phyloP scores from a whole-genome alignment of 2,113 vertebrate genomes.

The Strigops habroptila region DNA sequence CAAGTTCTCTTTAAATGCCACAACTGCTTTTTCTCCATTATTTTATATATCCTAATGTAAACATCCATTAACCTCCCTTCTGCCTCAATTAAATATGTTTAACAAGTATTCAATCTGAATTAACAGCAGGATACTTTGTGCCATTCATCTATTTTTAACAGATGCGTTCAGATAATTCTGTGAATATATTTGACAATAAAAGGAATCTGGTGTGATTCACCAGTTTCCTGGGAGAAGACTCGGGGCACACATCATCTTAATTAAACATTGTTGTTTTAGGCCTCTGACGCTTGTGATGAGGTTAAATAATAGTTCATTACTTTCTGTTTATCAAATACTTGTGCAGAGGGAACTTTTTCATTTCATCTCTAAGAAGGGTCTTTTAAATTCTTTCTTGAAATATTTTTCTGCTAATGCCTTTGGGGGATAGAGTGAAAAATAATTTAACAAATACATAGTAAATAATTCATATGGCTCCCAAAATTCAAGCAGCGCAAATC shows the following conservation, averaged over 20 bases:
- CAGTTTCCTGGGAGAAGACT: neutral
- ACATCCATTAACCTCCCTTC: neutral
- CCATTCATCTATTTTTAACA: neutral
- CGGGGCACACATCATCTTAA: neutral
- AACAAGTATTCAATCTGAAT: slow-evolving; percentile 29
- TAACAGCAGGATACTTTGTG: slow-evolving; percentile 14
- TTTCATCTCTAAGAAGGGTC: neutral
- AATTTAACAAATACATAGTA: neutral
- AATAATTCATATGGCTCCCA: neutral
- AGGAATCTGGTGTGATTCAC: neutral
- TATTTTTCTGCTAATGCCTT: neutral
- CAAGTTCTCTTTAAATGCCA: neutral
- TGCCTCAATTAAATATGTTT: slow-evolving; percentile 23
- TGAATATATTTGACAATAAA: neutral
- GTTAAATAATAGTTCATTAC: slow-evolving; percentile 5
- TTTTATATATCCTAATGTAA: neutral
- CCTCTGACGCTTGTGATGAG: neutral
- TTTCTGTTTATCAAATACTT: neutral
- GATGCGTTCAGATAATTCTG: neutral
- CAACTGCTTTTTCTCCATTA: neutral
- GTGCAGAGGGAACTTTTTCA: neutral
- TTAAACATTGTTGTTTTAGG: neutral
- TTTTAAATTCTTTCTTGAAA: neutral
- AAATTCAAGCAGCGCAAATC: neutral
- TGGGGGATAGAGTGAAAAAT: neutral